phyloP scores from a whole-genome alignment of 23 tunicate species.

The Trididemnum miniatum region DNA sequence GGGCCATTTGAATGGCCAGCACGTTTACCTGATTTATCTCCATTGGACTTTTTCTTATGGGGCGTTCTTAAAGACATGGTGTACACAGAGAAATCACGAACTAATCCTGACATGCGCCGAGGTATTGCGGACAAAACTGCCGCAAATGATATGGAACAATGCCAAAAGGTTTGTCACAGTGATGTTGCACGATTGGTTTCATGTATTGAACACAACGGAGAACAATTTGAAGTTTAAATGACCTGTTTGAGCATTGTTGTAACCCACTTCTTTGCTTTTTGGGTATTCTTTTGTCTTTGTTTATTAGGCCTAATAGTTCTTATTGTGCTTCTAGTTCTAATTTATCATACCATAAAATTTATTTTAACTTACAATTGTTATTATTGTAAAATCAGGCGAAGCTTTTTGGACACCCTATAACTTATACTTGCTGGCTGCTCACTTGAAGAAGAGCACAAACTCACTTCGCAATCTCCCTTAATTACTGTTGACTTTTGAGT shows the following conservation, averaged over 20 bases:
- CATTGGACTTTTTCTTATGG: slow-evolving; percentile 42
- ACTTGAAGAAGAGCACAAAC: too few species aligned
- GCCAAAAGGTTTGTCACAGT: slow-evolving; percentile 40
- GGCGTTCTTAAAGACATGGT: slow-evolving; percentile 37
- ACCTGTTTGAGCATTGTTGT: slow-evolving; percentile 3
- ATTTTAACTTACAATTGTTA: slow-evolving; percentile 17
- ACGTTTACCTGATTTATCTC: slow-evolving; percentile 43
- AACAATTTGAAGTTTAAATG: slow-evolving; percentile 6
- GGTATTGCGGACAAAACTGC: slow-evolving; percentile 41
- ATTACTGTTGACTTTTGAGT: too few species aligned
- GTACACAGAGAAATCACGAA: slow-evolving; percentile 38
- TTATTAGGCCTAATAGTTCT: slow-evolving; percentile 22
- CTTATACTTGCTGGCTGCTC: too few species aligned
- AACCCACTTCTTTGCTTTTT: slow-evolving; percentile 1
- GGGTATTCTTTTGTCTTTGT: slow-evolving; percentile 17
- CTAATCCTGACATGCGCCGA: slow-evolving; percentile 40
- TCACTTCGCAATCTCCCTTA: too few species aligned
- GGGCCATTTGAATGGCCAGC: slow-evolving; percentile 38
- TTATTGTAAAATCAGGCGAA: slow-evolving; percentile 22
- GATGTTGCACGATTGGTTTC: slow-evolving; percentile 29
- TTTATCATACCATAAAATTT: slow-evolving; percentile 28
- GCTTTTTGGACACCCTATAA: slow-evolving; percentile 27
- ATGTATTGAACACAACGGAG: slow-evolving; percentile 29
- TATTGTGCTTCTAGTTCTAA: slow-evolving; percentile 16
- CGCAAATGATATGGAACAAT: slow-evolving; percentile 42